phyloP scores from a whole-genome alignment of 2,113 vertebrate genomes.

The Abramis brama region DNA sequence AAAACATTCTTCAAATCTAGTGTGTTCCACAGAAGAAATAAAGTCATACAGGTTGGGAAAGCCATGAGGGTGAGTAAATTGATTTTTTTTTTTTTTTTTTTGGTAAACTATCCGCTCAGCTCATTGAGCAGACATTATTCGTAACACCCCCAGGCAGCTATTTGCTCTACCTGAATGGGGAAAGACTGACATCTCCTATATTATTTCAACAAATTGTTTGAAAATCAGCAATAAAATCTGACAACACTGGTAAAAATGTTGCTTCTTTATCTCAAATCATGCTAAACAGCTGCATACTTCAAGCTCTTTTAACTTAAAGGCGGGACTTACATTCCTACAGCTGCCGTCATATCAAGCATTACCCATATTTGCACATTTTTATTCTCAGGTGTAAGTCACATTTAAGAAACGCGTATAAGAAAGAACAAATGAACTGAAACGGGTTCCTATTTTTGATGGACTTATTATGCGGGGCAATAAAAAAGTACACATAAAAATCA shows the following conservation, averaged over 20 bases:
- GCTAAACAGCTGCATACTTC: not conserved
- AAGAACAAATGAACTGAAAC: constrained; percentile 51
- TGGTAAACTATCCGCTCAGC: not conserved
- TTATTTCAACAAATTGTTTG: not conserved
- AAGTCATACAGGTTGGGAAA: not conserved
- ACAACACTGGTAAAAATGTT: not conserved
- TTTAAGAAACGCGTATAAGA: too few species aligned
- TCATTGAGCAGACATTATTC: not conserved
- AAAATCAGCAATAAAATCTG: not conserved
- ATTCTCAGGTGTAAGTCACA: constrained; percentile 1
- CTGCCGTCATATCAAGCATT: constrained; percentile 1
- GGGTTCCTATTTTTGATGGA: constrained; percentile 61
- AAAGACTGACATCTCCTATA: not conserved
- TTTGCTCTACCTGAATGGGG: not conserved
- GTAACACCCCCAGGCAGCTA: not conserved
- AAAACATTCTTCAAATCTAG: not conserved
- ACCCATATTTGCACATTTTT: not conserved
- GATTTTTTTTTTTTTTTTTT: not conserved
- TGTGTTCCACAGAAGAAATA: not conserved
- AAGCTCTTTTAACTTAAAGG: not conserved
- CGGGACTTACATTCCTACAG: not conserved
- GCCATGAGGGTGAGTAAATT: not conserved
- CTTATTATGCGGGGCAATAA: constrained; percentile 69
- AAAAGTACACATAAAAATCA: constrained; percentile 69
- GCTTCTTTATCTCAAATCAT: not conserved